phyloP scores from a whole-genome alignment of 2,113 vertebrate species.

The Hoplias malabaricus region DNA sequence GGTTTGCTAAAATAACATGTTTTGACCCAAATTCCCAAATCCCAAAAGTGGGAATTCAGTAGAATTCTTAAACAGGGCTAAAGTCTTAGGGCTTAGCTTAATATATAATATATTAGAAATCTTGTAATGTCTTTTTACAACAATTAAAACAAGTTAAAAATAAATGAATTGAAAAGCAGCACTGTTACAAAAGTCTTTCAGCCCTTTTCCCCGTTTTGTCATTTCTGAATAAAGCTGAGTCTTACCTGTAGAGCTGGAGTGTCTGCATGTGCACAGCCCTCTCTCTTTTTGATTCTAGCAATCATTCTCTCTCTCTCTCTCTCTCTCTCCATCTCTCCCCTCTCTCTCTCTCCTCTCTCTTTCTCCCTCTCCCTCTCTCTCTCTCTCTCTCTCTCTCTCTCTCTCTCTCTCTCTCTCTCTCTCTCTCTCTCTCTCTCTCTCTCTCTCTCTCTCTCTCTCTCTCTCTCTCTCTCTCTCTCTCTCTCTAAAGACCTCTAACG shows the following conservation, averaged over 20 bases:
- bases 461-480: too few relatives aligned
- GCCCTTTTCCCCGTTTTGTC: background rate
- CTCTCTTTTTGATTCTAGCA: too few relatives aligned
- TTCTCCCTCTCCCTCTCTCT: background rate
- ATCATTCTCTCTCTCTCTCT: too few relatives aligned
- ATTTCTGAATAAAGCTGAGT: background rate
- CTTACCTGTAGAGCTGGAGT: slow-evolving; percentile 36
- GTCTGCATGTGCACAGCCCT: background rate
- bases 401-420: background rate
- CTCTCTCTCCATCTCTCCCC: background rate
- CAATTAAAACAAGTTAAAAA: background rate
- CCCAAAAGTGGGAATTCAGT: too few relatives aligned
- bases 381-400: background rate
- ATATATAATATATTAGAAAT: too few relatives aligned
- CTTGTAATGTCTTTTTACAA: too few relatives aligned
- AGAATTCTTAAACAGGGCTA: too few relatives aligned
- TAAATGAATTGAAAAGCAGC: background rate
- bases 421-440: background rate
- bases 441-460: background rate
- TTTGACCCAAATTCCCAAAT: too few relatives aligned
- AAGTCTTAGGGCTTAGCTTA: too few relatives aligned
- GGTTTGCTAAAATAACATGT: too few relatives aligned
- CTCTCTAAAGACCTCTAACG: too few relatives aligned
- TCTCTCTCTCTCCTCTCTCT: background rate
- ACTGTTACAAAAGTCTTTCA: background rate